Conservation (phyloP, 2,113 vertebrate genomes). For the Brachyhypopomus occidentalis region DNA sequence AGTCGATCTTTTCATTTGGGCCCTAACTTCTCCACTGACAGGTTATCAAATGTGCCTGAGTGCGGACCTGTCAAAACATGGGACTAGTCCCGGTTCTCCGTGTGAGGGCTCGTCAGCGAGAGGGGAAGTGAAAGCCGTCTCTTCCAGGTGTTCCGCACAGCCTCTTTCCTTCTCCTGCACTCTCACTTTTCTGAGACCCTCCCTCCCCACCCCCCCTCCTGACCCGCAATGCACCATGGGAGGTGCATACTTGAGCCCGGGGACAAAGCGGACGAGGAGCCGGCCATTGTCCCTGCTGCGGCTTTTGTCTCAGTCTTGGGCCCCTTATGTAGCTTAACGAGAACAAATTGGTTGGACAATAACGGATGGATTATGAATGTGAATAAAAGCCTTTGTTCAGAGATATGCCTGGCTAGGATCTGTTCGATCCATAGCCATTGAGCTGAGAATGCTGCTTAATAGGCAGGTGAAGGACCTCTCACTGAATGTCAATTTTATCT, state of each 20-base stretch:
- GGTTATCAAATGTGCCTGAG: constrained; percentile 45
- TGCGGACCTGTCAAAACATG: constrained; percentile 53
- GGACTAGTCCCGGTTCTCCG: constrained; percentile 44
- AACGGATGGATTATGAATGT: constrained; percentile 82
- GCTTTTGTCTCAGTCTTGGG: constrained; percentile 85
- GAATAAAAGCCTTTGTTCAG: constrained; percentile 79
- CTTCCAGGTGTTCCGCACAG: constrained; percentile 71
- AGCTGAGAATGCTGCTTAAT: constrained; percentile 77
- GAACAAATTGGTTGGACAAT: constrained; percentile 89
- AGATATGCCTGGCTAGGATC: constrained; percentile 63
- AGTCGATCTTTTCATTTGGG: constrained; percentile 18
- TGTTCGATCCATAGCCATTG: constrained; percentile 76
- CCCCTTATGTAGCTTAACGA: constrained; percentile 93
- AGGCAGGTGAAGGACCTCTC: constrained; percentile 81
- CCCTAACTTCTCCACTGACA: constrained; percentile 37
- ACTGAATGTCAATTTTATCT: constrained; percentile 77
- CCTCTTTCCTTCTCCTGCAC: constrained; percentile 60
- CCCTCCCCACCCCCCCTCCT: constrained; percentile 50
- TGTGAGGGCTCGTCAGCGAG: constrained; percentile 52
- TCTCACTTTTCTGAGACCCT: constrained; percentile 66
- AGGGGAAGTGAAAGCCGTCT: constrained; percentile 57
- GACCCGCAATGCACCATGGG: constrained; percentile 71
- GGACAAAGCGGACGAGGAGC: constrained; percentile 66
- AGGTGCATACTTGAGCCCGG: constrained; percentile 71
- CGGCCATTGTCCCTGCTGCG: constrained; percentile 79